Base-by-base conservation (phyloP, 2,888 invertebrate genomes). In the Pristionchus exspectatus region DNA sequence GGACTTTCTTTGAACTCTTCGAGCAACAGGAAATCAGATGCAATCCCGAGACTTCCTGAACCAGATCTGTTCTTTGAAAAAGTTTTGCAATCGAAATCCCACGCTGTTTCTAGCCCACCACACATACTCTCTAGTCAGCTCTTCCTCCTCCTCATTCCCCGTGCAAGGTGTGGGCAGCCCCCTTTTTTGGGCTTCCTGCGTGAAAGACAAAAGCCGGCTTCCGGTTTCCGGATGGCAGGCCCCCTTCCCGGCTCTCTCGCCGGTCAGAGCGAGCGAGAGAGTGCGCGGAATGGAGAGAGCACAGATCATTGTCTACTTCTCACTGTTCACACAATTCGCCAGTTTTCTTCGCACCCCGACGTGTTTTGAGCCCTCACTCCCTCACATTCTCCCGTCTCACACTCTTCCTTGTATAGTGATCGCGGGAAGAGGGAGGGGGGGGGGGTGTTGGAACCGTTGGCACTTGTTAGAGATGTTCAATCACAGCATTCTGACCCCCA, bases 361-460 rank as follows among this genome's bases (percentile, higher is more conserved):
- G 30, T 72, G 30, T 72, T 72, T 72, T 72, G 44, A 50, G 30
- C 33, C n/a, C n/a, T 18, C 59, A 59, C 24, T 69, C 77, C 77
- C 44, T 77, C 77, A 1, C 77, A 50, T 50, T 50, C 3, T 38
- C 18, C 44, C 44, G 18, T 77, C 77, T 77, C 77, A 77, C 77
- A 44, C 44, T 77, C 77, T 77, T 77, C 77, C 77, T 77, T 77
- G 77, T 77, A 77, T 50, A 77, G 77, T 77, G 77, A 77, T 44
- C 44, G 74, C 9, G 74, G 0, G 30, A 10, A 33, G 74, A 38
- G 21, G 33, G 12, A 44, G 44, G 44, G 44, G 44, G 44, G 44
- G 44, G 44, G 44, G 4, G 44, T 50, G 44, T 50, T 50, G 10
- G 10, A 50, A 50, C 44, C 44, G 44, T 38, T 38, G 38, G 38